A percentile compares a stretch with the other conserved stretches of the same genome.
Evolutionary conservation across 2,113 vertebrate species (phyloP).

Genomic region (Pteronura brasiliensis): DNA sequence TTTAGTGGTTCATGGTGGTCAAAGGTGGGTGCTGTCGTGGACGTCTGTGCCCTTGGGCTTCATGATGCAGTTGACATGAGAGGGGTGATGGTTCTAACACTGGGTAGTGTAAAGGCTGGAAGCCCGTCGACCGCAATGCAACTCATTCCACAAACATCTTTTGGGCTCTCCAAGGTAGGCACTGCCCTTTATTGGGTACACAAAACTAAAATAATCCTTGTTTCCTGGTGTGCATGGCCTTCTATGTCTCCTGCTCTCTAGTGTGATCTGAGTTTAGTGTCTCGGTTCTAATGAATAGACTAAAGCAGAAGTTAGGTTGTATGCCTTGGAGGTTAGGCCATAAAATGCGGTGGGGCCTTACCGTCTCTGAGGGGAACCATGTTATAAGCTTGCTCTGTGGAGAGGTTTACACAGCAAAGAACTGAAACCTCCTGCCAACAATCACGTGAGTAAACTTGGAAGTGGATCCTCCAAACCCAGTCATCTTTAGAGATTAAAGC

Average conservation of each 20-base stretch:
- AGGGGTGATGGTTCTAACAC: neutral
- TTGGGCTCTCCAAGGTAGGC: neutral
- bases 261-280: neutral
- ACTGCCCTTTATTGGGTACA: neutral
- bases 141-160: neutral
- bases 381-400: neutral
- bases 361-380: neutral
- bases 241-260: neutral
- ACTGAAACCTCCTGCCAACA: neutral
- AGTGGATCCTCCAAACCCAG: neutral
- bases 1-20: neutral
- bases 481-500: neutral
- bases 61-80: neutral
- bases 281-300: neutral
- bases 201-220: neutral
- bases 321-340: neutral
- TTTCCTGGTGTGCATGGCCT: neutral
- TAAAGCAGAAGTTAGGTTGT: neutral
- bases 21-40: neutral
- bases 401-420: neutral
- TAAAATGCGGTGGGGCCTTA: neutral
- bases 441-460: neutral
- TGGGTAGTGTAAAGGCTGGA: neutral
- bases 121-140: too few relatives aligned
- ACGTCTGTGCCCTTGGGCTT: neutral